These are phyloP conservation scores for Cyclophora albipunctata DNA, from an alignment of 2,888 invertebrate species.

Conservation along the genomic window DNA sequence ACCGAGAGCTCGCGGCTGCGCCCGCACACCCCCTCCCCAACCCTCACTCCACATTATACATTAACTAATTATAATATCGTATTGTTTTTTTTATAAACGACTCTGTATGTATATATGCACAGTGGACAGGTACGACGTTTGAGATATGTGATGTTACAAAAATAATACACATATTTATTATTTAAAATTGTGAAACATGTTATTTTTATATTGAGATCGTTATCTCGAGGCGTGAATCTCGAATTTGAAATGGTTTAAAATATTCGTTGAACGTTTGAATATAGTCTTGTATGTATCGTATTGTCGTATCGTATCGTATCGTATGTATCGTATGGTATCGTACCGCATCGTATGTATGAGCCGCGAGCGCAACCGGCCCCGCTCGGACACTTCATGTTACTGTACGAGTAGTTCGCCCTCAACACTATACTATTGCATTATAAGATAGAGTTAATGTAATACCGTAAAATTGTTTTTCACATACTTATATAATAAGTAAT, in stretches of 20 bases:
- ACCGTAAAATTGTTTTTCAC: slow-evolving; percentile 63
- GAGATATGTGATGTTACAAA: slow-evolving; percentile 59
- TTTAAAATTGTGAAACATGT: slow-evolving; percentile 56
- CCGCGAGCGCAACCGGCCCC: slow-evolving; percentile 14
- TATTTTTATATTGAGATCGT: slow-evolving; percentile 64
- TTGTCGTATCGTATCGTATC: no score
- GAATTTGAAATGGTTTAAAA: slow-evolving; percentile 21
- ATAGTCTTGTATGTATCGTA: no score
- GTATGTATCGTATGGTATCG: slow-evolving; percentile 15
- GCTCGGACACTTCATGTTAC: slow-evolving; percentile 29
- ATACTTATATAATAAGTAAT: slow-evolving; percentile 69
- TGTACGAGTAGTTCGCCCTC: slow-evolving; percentile 35
- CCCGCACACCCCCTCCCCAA: slow-evolving; percentile 24
- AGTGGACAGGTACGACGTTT: slow-evolving; percentile 50
- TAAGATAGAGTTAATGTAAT: slow-evolving; percentile 55
- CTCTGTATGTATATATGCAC: slow-evolving; percentile 71
- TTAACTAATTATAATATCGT: slow-evolving; percentile 18
- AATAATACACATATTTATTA: slow-evolving; percentile 42
- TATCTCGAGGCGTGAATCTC: slow-evolving; percentile 34
- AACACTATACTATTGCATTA: slow-evolving; percentile 38
- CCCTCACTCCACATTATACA: slow-evolving; percentile 20
- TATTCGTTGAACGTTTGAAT: slow-evolving; percentile 18
- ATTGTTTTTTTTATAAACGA: slow-evolving; percentile 36
- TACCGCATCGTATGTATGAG: slow-evolving; percentile 4
- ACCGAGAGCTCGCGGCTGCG: slow-evolving; percentile 34